Base-by-base conservation (phyloP, 2,888 invertebrate genomes). In the Falcaria lacertinaria region DNA sequence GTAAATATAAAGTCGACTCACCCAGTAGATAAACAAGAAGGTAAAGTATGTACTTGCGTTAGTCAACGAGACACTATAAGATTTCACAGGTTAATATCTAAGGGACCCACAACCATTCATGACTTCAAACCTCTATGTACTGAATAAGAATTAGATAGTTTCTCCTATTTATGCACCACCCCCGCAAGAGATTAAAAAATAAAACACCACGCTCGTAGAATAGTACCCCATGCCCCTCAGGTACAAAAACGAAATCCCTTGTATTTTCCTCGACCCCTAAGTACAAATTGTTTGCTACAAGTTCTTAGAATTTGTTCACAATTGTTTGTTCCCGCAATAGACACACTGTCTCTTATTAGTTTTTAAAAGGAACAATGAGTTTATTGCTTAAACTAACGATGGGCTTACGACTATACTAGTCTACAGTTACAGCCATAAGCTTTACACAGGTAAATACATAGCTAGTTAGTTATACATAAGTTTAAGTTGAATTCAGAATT, bases 241-340 rank as follows among this genome's bases (percentile, higher is more conserved):
- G 64, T 65, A 59, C 60, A 53, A 53, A 64, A 57, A 46, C 6
- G 52, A 50, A 57, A 57, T 56, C 54, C 52, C 43, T 53, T 52
- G 39, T 47, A 51, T 52, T 54, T 57, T 53, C 46, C 34, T 35
- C 28, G 43, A 41, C 43, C 45, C 34, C 22, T 44, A 43, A 28
- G 11, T 48, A 39, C 13, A 34, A 11, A 6, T 8, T 14, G 4
- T 7, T 34, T 34, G 8, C 15, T 4, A 11, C 7, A 11, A 28
- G 22, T 22, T 22, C 22, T 7, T 22, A 22, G 22, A 22, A 28
- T 28, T 11, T 2, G 11, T 7, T 19, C 19, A 28, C 3, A 11
- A 28, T 28, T 11, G 28, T 28, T 11, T 28, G 11, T 28, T 28
- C 6, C 11, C 11, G 11, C 11, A 28, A 28, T 28, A 28, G 28